Percentiles rank a stretch among this genome's conserved stretches.
phyloP scores from a whole-genome alignment of 30 jellyfish, hydroid and myxozoan species.

The Pseudorhiza aurosa region DNA sequence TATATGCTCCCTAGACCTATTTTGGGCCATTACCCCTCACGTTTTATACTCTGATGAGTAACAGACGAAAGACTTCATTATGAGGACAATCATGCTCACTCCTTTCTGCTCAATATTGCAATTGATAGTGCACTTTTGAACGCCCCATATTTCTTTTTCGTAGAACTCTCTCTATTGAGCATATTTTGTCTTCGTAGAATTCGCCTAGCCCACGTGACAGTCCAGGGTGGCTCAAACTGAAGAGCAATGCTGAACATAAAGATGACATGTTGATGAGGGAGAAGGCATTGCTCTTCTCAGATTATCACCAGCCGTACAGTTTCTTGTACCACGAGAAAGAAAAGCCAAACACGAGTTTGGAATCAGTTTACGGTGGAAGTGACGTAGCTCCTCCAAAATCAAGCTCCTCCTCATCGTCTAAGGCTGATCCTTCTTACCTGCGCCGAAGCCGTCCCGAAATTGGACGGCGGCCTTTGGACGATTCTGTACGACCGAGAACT shows the following conservation, averaged over 20 bases:
- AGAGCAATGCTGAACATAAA: constrained; percentile 94
- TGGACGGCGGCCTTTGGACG: constrained; percentile 31
- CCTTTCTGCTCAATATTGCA: too few relatives aligned
- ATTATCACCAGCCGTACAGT: constrained; percentile 93
- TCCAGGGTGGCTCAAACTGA: constrained; percentile 98
- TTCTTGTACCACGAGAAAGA: constrained; percentile 75
- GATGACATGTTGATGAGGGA: constrained; percentile 80
- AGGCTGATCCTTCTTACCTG: constrained; percentile 19
- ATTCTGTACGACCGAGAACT: constrained; percentile 38
- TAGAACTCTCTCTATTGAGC: too few relatives aligned
- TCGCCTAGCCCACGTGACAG: constrained; percentile 94
- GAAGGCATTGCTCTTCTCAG: constrained; percentile 92
- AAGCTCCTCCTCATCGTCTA: constrained; percentile 35
- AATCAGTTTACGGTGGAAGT: constrained; percentile 91
- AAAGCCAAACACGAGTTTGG: constrained; percentile 91
- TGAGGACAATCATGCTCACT: not conserved
- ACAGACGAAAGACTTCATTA: not conserved
- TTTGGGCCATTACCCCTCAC: too few relatives aligned
- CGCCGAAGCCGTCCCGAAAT: constrained; percentile 43
- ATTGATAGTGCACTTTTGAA: too few relatives aligned
- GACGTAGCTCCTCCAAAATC: constrained; percentile 51
- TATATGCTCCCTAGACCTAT: too few relatives aligned
- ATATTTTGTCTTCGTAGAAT: constrained; percentile 16
- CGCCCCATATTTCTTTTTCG: too few relatives aligned
- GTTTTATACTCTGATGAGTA: too few relatives aligned